phyloP scores from a whole-genome alignment of 2,888 invertebrate species.

The Perizoma flavofasciatum region DNA sequence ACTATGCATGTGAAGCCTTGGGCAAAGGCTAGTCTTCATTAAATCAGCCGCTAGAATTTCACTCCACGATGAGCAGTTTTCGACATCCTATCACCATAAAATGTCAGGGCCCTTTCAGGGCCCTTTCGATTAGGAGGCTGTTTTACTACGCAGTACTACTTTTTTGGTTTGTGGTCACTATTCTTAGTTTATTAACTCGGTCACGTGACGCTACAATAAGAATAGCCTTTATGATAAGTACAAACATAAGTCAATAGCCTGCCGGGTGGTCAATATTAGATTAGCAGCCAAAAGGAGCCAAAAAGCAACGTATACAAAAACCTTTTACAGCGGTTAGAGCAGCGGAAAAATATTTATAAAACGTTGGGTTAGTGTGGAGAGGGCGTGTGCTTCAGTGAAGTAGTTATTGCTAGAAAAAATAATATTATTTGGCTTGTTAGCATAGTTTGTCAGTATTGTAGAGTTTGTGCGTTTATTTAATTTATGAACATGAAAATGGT shows the following conservation, averaged over 20 bases:
- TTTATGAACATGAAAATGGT: too few species aligned
- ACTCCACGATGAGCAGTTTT: too few species aligned
- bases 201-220: conserved; percentile 10
- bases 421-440: conserved; percentile 5
- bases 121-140: too few species aligned
- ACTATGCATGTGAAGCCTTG: too few species aligned
- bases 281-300: conserved; percentile 83
- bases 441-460: background rate
- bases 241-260: conserved; percentile 84
- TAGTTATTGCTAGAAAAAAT: conserved; percentile 20
- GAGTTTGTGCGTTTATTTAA: background rate
- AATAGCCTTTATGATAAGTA: conserved; percentile 69
- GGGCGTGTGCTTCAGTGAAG: conserved; percentile 45
- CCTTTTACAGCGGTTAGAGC: conserved; percentile 81
- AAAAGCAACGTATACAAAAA: conserved; percentile 84
- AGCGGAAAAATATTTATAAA: conserved; percentile 79
- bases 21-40: too few species aligned
- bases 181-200: background rate
- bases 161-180: too few species aligned
- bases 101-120: too few species aligned
- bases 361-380: conserved; percentile 58
- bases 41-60: too few species aligned
- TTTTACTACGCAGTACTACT: too few species aligned
- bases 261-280: conserved; percentile 82
- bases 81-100: too few species aligned